Conservation (phyloP, 2,888 invertebrate genomes). For the Heliconius erato region DNA sequence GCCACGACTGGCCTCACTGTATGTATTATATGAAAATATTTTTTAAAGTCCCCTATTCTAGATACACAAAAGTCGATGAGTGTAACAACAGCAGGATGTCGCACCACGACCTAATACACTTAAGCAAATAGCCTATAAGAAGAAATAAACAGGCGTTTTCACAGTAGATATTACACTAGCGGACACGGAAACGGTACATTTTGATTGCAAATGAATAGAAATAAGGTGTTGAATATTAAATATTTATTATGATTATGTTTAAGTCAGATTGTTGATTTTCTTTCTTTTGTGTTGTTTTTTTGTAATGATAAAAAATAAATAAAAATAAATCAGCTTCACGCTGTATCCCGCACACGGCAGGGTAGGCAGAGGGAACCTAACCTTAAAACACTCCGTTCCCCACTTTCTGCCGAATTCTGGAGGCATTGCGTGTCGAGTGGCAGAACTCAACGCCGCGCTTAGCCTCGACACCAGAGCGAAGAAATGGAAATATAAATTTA, state of each 20-base stretch:
- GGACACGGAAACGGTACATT: slow-evolving; percentile 36
- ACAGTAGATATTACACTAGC: slow-evolving; percentile 30
- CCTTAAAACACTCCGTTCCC: no score
- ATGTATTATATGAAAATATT: neutral
- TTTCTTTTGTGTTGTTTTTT: no score
- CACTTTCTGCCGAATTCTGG: no score
- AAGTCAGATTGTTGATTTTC: neutral
- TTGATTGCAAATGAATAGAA: slow-evolving; percentile 46
- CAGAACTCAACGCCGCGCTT: no score
- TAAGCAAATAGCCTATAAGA: slow-evolving; percentile 43
- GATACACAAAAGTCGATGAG: slow-evolving; percentile 27
- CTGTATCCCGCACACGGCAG: no score
- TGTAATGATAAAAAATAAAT: no score
- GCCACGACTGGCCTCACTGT: no score
- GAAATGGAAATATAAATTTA: no score
- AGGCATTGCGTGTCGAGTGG: no score
- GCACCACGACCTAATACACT: slow-evolving; percentile 39
- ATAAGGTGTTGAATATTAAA: slow-evolving; percentile 35
- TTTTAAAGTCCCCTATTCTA: neutral
- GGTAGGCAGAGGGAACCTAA: no score
- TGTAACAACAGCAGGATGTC: slow-evolving; percentile 30
- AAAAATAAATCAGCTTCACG: no score
- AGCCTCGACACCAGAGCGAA: no score
- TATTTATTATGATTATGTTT: slow-evolving; percentile 27
- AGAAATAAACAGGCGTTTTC: slow-evolving; percentile 40